phyloP scores from a whole-genome alignment of 1,140 invertebrate species.

The Lucilia sericata region DNA sequence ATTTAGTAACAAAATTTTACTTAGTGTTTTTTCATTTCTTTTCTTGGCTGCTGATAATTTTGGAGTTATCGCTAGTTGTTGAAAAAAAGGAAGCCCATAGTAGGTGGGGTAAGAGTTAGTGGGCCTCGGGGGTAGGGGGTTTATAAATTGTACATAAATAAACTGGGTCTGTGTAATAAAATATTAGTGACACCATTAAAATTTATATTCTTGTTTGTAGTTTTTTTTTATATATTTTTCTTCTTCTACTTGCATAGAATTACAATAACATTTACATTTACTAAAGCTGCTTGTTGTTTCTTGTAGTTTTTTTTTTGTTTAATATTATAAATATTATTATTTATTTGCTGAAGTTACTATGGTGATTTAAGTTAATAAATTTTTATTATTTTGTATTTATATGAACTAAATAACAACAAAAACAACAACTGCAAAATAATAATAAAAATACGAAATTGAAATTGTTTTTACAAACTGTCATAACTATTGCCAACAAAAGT shows the following conservation, averaged over 20 bases:
- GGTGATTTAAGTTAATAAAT: slow-evolving; percentile 36
- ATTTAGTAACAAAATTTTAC: background rate
- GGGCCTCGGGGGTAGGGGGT: background rate
- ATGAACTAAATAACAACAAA: slow-evolving; percentile 20
- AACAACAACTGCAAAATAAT: background rate
- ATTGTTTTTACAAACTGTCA: slow-evolving; percentile 11
- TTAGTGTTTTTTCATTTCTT: too few species aligned
- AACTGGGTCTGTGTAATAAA: slow-evolving; percentile 42
- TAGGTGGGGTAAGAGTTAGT: background rate
- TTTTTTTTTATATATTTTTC: background rate
- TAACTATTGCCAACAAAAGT: background rate
- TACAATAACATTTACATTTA: background rate
- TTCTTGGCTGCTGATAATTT: too few species aligned
- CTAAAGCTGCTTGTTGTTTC: background rate
- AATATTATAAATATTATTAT: slow-evolving; percentile 9
- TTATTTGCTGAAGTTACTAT: slow-evolving; percentile 25
- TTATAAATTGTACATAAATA: slow-evolving; percentile 6
- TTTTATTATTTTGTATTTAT: slow-evolving; percentile 42
- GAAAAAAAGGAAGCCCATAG: background rate
- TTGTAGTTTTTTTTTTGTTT: background rate
- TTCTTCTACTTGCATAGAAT: background rate
- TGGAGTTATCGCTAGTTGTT: too few species aligned
- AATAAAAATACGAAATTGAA: background rate
- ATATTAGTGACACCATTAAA: slow-evolving; percentile 43
- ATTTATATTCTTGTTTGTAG: slow-evolving; percentile 38